These are phyloP conservation scores for Aphyosemion australe DNA, from an alignment of 2,113 vertebrate genomes.

Conservation along the genomic window DNA sequence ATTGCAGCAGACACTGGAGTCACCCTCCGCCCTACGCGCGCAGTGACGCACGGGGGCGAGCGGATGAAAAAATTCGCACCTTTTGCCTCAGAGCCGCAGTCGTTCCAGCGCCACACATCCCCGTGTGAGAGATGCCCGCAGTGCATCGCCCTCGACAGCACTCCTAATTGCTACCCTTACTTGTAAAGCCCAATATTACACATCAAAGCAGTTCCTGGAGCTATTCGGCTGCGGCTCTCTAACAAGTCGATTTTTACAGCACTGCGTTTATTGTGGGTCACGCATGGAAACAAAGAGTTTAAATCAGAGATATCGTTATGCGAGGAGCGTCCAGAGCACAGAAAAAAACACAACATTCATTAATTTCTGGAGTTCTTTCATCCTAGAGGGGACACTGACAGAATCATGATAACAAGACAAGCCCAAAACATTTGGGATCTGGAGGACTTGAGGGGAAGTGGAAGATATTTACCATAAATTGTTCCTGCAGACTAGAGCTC, in stretches of 20 bases:
- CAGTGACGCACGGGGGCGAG: slow-evolving; percentile 62
- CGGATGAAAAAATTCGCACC: slow-evolving; percentile 66
- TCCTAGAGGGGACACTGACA: slow-evolving; percentile 5
- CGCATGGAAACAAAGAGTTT: slow-evolving; percentile 64
- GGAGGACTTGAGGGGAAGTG: slow-evolving; percentile 14
- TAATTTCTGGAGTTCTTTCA: slow-evolving; percentile 12
- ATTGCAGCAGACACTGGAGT: slow-evolving; percentile 63
- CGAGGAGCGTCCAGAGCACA: slow-evolving; percentile 26
- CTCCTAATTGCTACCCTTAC: slow-evolving; percentile 68
- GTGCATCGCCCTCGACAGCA: slow-evolving; percentile 59
- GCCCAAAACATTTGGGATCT: not conserved
- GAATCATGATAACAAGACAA: not conserved
- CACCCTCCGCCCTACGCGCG: slow-evolving; percentile 45
- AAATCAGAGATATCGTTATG: slow-evolving; percentile 41
- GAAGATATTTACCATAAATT: slow-evolving; percentile 82
- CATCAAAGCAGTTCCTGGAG: slow-evolving; percentile 74
- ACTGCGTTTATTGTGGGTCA: slow-evolving; percentile 71
- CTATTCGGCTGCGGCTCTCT: slow-evolving; percentile 62
- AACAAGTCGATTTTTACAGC: slow-evolving; percentile 75
- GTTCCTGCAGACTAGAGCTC: slow-evolving; percentile 76
- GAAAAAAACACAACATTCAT: slow-evolving; percentile 17
- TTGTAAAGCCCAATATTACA: slow-evolving; percentile 72
- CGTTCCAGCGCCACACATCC: slow-evolving; percentile 43
- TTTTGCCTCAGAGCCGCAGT: slow-evolving; percentile 60
- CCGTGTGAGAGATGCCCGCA: slow-evolving; percentile 47